Conservation (phyloP, 2,888 invertebrate species). For the Lydus trimaculatus region DNA sequence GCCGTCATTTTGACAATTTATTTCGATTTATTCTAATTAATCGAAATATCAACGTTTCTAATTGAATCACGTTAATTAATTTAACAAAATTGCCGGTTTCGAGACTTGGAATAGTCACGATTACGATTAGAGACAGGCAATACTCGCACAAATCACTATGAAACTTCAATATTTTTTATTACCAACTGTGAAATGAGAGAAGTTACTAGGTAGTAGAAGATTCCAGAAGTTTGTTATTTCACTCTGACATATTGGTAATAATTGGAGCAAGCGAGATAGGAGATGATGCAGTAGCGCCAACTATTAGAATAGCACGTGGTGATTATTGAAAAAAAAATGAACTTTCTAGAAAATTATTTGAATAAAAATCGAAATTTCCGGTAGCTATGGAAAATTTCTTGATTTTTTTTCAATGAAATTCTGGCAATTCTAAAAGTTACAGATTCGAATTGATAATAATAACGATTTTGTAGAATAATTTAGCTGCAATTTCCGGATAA, state of each 20-base stretch:
- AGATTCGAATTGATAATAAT: no score
- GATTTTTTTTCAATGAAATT: neutral
- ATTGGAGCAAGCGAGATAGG: neutral
- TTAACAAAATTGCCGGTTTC: neutral
- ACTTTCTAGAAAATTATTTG: slow-evolving; percentile 13
- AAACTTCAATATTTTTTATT: neutral
- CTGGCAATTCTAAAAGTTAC: no score
- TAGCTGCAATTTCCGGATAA: no score
- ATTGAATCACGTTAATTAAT: neutral
- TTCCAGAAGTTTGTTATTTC: slow-evolving; percentile 24
- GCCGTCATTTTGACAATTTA: slow-evolving; percentile 68
- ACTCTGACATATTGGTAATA: neutral
- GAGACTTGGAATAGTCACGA: no score
- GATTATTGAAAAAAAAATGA: neutral
- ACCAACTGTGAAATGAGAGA: slow-evolving; percentile 21
- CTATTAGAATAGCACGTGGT: neutral
- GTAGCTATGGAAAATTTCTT: neutral
- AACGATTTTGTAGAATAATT: no score
- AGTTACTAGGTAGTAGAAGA: slow-evolving; percentile 24
- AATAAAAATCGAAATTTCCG: neutral
- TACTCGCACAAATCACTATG: neutral
- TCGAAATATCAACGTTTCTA: neutral
- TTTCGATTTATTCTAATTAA: neutral
- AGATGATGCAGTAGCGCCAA: neutral
- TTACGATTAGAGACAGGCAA: no score